A percentile compares a stretch with the other conserved stretches of the same genome.
These are phyloP conservation scores for Jacana jacana DNA, from an alignment of 2,113 vertebrate species.

Conservation along the genomic window DNA sequence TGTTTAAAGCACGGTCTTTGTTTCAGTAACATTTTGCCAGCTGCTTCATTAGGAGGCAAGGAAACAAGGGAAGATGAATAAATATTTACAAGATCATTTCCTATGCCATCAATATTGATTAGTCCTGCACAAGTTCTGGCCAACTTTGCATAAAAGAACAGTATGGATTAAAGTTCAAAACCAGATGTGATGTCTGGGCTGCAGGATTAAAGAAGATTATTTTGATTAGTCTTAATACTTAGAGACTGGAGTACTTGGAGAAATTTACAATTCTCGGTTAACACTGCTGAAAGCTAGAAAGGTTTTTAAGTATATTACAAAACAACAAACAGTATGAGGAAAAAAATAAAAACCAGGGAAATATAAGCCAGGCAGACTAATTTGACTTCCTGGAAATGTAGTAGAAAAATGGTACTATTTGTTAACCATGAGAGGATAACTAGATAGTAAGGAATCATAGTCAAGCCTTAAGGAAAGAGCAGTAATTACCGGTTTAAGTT, in stretches of 20 bases:
- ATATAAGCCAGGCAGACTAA: background rate
- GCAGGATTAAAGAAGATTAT: accelerated
- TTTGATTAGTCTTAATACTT: background rate
- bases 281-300: background rate
- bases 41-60: background rate
- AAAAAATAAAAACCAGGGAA: background rate
- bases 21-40: background rate
- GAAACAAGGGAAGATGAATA: background rate
- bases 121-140: background rate
- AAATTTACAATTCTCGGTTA: background rate
- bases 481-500: background rate
- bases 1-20: background rate
- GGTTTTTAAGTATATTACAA: background rate
- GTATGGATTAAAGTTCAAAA: background rate
- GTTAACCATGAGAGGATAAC: background rate
- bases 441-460: background rate
- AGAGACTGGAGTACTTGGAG: background rate
- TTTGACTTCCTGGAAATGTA: background rate
- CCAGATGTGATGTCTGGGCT: background rate
- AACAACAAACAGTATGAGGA: background rate
- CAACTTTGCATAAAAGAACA: background rate
- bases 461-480: background rate
- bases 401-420: background rate
- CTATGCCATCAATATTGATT: background rate
- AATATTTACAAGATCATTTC: background rate